Evolutionary conservation across 2,797 vertebrate genomes (phyloP).

Genomic region (Acrossocheilus wenchowensis): DNA sequence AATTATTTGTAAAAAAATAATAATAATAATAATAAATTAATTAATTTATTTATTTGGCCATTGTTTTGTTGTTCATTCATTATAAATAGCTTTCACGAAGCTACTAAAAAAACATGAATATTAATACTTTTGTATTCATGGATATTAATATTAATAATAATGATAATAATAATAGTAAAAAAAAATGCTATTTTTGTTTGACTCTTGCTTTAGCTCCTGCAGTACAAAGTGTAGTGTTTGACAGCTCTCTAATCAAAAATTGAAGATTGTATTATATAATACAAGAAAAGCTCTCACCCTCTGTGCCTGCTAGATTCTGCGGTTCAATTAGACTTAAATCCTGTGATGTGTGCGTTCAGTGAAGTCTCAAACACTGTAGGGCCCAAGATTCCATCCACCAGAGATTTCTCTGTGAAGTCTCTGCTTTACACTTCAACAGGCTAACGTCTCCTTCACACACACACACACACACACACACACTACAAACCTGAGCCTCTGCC

Average conservation of each 20-base stretch:
- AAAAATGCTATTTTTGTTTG: conserved; percentile 26
- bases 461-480: background rate
- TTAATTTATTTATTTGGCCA: background rate
- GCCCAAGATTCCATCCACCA: conserved; percentile 49
- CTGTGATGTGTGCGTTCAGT: conserved; percentile 51
- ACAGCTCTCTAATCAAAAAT: conserved; percentile 52
- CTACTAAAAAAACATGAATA: background rate
- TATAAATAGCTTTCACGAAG: background rate
- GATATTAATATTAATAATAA: background rate
- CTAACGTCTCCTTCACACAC: conserved; percentile 38
- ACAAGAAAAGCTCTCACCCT: conserved; percentile 41
- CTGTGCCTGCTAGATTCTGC: conserved; percentile 30
- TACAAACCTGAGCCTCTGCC: conserved; percentile 37
- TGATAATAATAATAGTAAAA: background rate
- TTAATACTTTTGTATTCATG: background rate
- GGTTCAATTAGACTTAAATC: conserved; percentile 53
- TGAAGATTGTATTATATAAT: conserved; percentile 51
- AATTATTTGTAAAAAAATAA: background rate
- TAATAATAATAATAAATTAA: background rate
- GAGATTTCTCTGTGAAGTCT: conserved; percentile 52
- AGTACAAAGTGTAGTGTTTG: conserved; percentile 34
- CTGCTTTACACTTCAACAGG: conserved; percentile 52
- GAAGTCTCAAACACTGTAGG: conserved; percentile 42
- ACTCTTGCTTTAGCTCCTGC: background rate
- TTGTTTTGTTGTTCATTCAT: background rate